phyloP scores from a whole-genome alignment of 1,140 invertebrate genomes.

The Drosophila ironensis region DNA sequence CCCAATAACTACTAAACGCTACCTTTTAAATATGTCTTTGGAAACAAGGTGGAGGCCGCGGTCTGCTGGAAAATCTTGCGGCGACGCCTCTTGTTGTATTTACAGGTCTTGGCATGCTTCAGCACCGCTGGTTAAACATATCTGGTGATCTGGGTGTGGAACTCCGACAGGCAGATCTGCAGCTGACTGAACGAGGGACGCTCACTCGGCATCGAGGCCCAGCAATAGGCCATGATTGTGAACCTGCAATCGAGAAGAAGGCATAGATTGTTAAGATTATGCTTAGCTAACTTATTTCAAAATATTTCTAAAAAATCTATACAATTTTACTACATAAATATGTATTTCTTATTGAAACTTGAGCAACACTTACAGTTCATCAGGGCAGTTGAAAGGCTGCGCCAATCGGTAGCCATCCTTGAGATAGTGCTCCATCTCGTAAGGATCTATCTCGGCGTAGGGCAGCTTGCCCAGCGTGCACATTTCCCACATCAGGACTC shows the following conservation, averaged over 20 bases:
- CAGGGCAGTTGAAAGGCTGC: conserved; percentile 97
- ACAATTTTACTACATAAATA: background rate
- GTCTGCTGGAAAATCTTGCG: conserved; percentile 69
- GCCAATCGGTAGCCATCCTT: conserved; percentile 94
- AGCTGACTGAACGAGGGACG: conserved; percentile 93
- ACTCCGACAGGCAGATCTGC: conserved; percentile 92
- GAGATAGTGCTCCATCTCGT: conserved; percentile 95
- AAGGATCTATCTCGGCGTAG: conserved; percentile 87
- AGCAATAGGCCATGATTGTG: conserved; percentile 96
- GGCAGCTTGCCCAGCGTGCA: conserved; percentile 96
- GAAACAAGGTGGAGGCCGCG: conserved; percentile 63
- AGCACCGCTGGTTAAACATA: conserved; percentile 86
- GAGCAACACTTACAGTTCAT: conserved; percentile 91
- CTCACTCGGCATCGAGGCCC: conserved; percentile 93
- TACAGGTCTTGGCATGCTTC: conserved; percentile 76
- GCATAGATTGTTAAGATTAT: background rate
- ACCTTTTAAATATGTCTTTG: conserved; percentile 78
- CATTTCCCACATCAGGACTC: conserved; percentile 96
- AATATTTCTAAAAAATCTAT: background rate
- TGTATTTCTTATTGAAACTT: background rate
- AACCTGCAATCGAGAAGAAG: conserved; percentile 85
- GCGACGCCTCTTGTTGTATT: conserved; percentile 72
- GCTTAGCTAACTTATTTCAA: background rate
- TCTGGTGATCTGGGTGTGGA: conserved; percentile 90
- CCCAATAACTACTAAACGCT: conserved; percentile 31